Evolutionary conservation across 2,888 invertebrate species (phyloP).

Genomic region (Sesia bembeciformis): DNA sequence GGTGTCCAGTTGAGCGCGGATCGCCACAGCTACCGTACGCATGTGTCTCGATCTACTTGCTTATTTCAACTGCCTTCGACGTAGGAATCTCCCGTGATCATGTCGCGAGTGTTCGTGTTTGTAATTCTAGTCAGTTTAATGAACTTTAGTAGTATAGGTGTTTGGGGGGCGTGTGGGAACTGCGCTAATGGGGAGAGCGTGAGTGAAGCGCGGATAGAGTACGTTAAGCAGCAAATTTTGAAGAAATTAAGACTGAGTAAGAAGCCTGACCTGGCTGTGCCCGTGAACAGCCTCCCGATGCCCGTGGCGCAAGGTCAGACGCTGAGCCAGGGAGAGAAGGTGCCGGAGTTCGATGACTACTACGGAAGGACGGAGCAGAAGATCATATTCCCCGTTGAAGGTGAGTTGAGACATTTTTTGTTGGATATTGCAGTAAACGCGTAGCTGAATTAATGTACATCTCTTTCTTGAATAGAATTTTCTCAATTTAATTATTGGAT

Average conservation of each 20-base stretch:
- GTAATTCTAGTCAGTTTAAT: slow-evolving; percentile 38
- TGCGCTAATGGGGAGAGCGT: slow-evolving; percentile 61
- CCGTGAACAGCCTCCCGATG: slow-evolving; percentile 79
- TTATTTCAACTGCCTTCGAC: slow-evolving; percentile 50
- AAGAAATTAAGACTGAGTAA: slow-evolving; percentile 85
- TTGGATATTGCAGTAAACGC: too few relatives aligned
- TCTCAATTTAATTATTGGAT: too few relatives aligned
- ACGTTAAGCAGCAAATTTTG: slow-evolving; percentile 88
- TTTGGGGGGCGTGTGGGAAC: slow-evolving; percentile 46
- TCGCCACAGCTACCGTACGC: slow-evolving; percentile 31
- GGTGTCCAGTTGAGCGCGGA: slow-evolving; percentile 34
- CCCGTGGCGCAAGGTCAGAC: slow-evolving; percentile 85
- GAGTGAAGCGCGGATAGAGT: slow-evolving; percentile 81
- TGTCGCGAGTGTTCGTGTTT: slow-evolving; percentile 36
- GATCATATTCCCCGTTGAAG: slow-evolving; percentile 86
- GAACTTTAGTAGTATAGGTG: slow-evolving; percentile 40
- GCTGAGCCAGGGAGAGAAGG: slow-evolving; percentile 70
- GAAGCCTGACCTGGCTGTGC: slow-evolving; percentile 79
- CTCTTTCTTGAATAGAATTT: too few relatives aligned
- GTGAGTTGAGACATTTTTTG: slow-evolving; percentile 46
- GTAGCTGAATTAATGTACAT: too few relatives aligned
- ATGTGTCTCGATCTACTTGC: slow-evolving; percentile 50
- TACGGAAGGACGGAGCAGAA: slow-evolving; percentile 90
- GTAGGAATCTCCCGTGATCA: slow-evolving; percentile 30
- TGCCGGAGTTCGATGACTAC: slow-evolving; percentile 81